phyloP scores from a whole-genome alignment of 1,140 invertebrate species.

The Meloidogyne chitwoodi region DNA sequence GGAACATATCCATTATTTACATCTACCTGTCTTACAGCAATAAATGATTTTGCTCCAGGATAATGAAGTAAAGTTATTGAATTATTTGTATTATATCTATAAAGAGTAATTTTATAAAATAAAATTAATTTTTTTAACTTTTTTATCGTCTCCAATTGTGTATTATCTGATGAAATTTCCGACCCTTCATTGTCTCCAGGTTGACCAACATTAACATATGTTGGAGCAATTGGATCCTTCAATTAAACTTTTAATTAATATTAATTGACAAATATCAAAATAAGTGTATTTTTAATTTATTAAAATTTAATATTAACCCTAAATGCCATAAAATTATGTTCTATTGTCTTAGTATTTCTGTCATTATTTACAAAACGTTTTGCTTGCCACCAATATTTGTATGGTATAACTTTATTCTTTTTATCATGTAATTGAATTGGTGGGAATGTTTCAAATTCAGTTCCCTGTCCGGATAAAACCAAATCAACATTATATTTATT shows the following conservation, averaged over 20 bases:
- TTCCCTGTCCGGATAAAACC: constrained; percentile 5
- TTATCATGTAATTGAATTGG: constrained; percentile 2
- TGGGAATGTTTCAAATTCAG: constrained; percentile 10
- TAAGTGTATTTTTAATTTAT: too few relatives aligned
- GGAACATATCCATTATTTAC: not conserved
- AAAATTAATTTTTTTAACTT: not conserved
- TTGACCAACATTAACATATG: constrained; percentile 4
- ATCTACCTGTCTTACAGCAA: constrained; percentile 5
- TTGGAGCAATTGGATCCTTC: constrained; percentile 7
- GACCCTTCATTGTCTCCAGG: not conserved
- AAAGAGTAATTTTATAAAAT: not conserved
- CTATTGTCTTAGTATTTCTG: not conserved
- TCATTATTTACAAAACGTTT: not conserved
- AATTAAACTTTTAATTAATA: too few relatives aligned
- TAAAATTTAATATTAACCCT: not conserved
- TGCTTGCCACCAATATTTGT: constrained; percentile 15
- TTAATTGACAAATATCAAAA: too few relatives aligned
- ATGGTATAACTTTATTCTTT: not conserved
- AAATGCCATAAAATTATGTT: not conserved
- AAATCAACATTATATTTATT: constrained; percentile 8
- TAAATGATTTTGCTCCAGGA: not conserved
- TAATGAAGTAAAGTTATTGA: constrained; percentile 5
- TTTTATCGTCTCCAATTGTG: not conserved
- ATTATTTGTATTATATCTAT: not conserved
- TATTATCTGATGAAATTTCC: not conserved